Evolutionary conservation across 2,888 invertebrate species (phyloP), one percentile per base, ranked within the genome.

Genomic region (Dryomyza anilis): DNA sequence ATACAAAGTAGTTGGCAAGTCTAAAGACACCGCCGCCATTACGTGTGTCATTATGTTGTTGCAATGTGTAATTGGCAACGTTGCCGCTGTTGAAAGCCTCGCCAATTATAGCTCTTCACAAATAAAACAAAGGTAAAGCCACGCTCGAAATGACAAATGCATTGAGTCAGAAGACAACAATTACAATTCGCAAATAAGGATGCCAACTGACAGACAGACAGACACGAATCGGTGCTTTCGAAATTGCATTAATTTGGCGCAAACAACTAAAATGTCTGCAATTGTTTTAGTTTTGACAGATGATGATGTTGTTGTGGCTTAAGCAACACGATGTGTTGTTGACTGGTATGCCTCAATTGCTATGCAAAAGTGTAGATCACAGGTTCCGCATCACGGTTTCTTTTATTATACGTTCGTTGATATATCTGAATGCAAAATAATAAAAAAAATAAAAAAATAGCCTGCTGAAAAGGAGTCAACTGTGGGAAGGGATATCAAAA

Each of bases 61-160:
- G 72, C 72, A 76, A 76, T 73, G 70, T 76, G 70, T 77, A 77
- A 76, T 76, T 77, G 76, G 74, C 75, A 61, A 71, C 72, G 74
- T 48, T 60, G 59, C 65, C 58, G 62, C 53, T 63, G 59, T 55
- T 48, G 33, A 46, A 46, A 30, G 48, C 52, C 19, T 46, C 56
- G 16, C 29, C 56, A 55, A 70, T 63, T 58, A 36, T 23, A 55
- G 55, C 21, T 33, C 16, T 55, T 55, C 27, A n/a, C 21, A 25
- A 50, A 50, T 2, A 14, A 14, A 50, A n/a, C 23, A 27, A 14
- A 6, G 3, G n/a, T 25, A 27, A 50, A 8, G 50, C 50, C n/a
- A 50, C 71, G 68, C 68, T 71, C 71, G 72, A 74, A 74, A 70
- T 68, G 74, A 67, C 68, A 71, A 74, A 77, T 76, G 70, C 25